Conservation (phyloP, 2,797 vertebrate species). For the Manis pentadactyla region DNA sequence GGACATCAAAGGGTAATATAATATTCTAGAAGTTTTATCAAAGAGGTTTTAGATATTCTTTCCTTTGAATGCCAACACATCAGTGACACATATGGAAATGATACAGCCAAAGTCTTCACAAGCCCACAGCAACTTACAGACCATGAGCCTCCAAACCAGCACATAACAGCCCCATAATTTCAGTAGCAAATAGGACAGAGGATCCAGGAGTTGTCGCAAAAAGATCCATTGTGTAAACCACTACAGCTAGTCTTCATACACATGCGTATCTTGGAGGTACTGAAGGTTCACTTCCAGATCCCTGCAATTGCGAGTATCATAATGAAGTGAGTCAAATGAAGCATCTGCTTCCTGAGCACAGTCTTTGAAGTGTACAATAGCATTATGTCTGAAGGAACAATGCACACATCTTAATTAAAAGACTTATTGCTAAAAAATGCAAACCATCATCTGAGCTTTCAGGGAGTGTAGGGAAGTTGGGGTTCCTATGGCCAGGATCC, state of each 20-base stretch:
- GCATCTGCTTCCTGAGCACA: too few relatives aligned
- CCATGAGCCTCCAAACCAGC: neutral
- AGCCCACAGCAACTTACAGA: neutral
- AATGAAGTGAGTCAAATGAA: too few relatives aligned
- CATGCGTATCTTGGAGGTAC: too few relatives aligned
- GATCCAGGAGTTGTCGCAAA: neutral
- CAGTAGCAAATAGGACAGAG: neutral
- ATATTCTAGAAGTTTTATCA: neutral
- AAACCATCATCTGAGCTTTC: too few relatives aligned
- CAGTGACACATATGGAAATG: neutral
- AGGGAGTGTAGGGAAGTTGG: too few relatives aligned
- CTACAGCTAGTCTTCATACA: neutral
- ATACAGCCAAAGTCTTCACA: constrained; percentile 30
- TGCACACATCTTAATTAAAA: too few relatives aligned
- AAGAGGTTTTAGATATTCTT: neutral
- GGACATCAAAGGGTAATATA: neutral
- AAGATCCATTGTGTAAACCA: neutral
- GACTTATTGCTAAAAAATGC: too few relatives aligned
- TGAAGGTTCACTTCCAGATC: too few relatives aligned
- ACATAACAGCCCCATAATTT: neutral
- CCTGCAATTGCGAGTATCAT: too few relatives aligned
- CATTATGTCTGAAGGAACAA: too few relatives aligned
- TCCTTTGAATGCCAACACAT: neutral
- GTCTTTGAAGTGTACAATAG: too few relatives aligned
- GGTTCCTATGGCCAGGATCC: too few relatives aligned